Evolutionary conservation across 1,140 invertebrate genomes (phyloP).

Genomic region (Drosophila serrata): DNA sequence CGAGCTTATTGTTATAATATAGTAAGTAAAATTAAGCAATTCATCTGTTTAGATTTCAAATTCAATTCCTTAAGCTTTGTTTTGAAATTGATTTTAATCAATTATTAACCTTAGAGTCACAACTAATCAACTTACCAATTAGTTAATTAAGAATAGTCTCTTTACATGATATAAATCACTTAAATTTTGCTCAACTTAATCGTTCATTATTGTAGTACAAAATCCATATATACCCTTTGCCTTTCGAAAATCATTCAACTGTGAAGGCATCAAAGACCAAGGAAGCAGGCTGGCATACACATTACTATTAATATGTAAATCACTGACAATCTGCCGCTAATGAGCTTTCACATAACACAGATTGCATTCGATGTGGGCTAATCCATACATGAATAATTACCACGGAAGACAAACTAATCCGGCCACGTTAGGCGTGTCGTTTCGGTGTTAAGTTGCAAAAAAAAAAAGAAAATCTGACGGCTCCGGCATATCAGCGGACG

Average conservation of each 20-base stretch:
- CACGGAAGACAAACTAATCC: slow-evolving; percentile 31
- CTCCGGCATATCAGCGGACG: slow-evolving; percentile 23
- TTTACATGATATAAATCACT: too few relatives aligned
- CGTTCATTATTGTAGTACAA: background rate
- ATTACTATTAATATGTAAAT: slow-evolving; percentile 52
- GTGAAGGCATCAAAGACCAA: slow-evolving; percentile 3
- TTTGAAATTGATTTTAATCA: background rate
- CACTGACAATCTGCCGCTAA: slow-evolving; percentile 45
- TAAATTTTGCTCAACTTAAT: background rate
- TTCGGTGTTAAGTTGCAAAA: slow-evolving; percentile 35
- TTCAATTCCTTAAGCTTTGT: background rate
- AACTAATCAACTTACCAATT: background rate
- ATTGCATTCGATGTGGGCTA: slow-evolving; percentile 44
- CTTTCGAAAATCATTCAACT: background rate
- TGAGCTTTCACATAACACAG: slow-evolving; percentile 48
- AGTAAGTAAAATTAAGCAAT: too few relatives aligned
- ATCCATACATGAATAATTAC: slow-evolving; percentile 57
- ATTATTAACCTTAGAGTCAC: too few relatives aligned
- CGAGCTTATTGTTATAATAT: background rate
- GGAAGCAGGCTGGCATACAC: too few relatives aligned
- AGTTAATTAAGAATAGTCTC: background rate
- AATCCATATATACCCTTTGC: background rate
- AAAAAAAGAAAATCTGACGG: slow-evolving; percentile 35
- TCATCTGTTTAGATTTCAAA: background rate
- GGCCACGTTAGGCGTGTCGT: slow-evolving; percentile 30